phyloP scores from a whole-genome alignment of 2,888 invertebrate genomes.

The Eutolmus rufibarbis region DNA sequence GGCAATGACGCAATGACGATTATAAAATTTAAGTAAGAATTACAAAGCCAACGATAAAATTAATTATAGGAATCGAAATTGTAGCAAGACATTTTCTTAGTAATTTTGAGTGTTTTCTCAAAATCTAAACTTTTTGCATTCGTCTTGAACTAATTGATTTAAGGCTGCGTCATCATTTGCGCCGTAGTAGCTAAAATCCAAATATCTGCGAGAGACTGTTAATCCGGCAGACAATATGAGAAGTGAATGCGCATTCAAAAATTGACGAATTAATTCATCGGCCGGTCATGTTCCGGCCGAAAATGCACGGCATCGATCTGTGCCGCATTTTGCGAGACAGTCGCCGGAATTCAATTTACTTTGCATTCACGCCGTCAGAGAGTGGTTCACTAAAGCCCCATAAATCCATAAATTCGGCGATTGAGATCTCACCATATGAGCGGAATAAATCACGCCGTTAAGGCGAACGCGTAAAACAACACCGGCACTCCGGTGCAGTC shows the following conservation, averaged over 20 bases:
- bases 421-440: constrained; percentile 20
- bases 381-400: background rate
- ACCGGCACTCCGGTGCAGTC: background rate
- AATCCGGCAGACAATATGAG: background rate
- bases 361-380: background rate
- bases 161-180: too few species aligned
- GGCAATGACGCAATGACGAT: too few species aligned
- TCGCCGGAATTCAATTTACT: background rate
- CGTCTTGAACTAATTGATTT: too few species aligned
- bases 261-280: background rate
- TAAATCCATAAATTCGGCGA: constrained; percentile 29
- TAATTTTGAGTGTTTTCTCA: too few species aligned
- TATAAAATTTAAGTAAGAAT: too few species aligned
- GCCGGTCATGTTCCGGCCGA: background rate
- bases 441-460: background rate
- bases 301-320: background rate
- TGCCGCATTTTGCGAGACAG: background rate
- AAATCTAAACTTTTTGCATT: too few species aligned
- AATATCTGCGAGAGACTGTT: background rate
- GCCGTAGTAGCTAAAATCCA: too few species aligned
- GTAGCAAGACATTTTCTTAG: too few species aligned
- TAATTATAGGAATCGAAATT: too few species aligned
- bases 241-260: background rate
- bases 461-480: constrained; percentile 11
- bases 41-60: too few species aligned